These are phyloP conservation scores for Thera britannica DNA, from an alignment of 2,888 invertebrate species.

Conservation along the genomic window DNA sequence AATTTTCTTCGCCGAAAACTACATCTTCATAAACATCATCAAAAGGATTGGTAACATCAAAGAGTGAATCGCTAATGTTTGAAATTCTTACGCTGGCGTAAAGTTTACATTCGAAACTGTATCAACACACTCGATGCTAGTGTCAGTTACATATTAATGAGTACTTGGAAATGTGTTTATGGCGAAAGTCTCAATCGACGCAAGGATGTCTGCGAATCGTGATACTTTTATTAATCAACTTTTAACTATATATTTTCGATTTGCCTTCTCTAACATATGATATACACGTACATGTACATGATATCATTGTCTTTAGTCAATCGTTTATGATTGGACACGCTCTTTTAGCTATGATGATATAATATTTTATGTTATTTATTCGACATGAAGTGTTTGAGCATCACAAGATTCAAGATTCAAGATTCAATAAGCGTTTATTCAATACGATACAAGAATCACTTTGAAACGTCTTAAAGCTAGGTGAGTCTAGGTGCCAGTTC, in stretches of 20 bases:
- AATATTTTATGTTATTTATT: neutral
- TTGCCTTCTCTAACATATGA: conserved; percentile 4
- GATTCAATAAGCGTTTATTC: no score
- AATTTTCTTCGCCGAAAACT: conserved; percentile 1
- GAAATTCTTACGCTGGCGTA: conserved; percentile 26
- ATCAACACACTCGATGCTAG: conserved; percentile 32
- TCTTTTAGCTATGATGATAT: neutral
- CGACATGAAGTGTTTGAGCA: neutral
- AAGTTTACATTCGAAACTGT: conserved; percentile 37
- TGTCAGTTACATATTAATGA: conserved; percentile 40
- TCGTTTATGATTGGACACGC: neutral
- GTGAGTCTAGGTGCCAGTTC: no score
- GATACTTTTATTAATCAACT: conserved; percentile 27
- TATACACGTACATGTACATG: neutral
- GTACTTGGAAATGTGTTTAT: conserved; percentile 36
- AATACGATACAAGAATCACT: no score
- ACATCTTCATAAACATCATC: conserved; percentile 22
- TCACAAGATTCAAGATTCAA: no score
- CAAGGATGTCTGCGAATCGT: conserved; percentile 30
- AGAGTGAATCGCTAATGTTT: conserved; percentile 27
- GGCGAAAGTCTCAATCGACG: conserved; percentile 34
- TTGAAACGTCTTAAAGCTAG: no score
- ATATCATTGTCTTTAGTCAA: neutral
- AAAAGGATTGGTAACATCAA: conserved; percentile 32
- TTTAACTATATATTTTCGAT: conserved; percentile 4